Evolutionary conservation across 2,888 invertebrate genomes (phyloP).

Genomic region (Andrena minutula): DNA sequence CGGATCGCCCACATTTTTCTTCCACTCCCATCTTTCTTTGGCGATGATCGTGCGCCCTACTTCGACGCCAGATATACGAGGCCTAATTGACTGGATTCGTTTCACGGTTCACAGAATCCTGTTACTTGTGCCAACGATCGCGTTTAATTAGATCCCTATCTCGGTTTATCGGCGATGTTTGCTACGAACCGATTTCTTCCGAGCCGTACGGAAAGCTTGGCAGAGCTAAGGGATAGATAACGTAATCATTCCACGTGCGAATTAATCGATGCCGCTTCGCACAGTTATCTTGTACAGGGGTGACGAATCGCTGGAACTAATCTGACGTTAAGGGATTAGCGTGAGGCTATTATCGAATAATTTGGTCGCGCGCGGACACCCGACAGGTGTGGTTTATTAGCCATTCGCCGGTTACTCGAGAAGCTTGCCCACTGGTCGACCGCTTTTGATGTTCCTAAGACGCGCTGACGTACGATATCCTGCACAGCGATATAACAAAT

Average conservation of each 20-base stretch:
- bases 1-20: conserved; percentile 19
- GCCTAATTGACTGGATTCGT: background rate
- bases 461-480: conserved; percentile 10
- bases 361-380: conserved; percentile 22
- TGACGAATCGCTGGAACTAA: conserved; percentile 17
- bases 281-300: background rate
- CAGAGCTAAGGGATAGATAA: background rate
- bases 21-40: background rate
- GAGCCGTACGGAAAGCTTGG: background rate
- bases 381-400: conserved; percentile 42
- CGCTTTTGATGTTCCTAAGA: conserved; percentile 41
- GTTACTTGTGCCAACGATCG: background rate
- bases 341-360: conserved; percentile 39
- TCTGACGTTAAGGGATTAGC: conserved; percentile 26
- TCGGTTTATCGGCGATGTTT: background rate
- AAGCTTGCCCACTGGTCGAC: conserved; percentile 38
- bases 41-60: background rate
- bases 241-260: background rate
- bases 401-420: conserved; percentile 38
- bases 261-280: conserved; percentile 14
- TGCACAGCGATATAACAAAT: conserved; percentile 28
- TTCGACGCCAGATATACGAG: background rate
- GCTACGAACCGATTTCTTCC: background rate
- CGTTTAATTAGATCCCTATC: background rate
- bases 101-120: background rate